These are phyloP conservation scores for Microcebus griseorufus DNA, from an alignment of 2,113 vertebrate genomes.

Conservation along the genomic window DNA sequence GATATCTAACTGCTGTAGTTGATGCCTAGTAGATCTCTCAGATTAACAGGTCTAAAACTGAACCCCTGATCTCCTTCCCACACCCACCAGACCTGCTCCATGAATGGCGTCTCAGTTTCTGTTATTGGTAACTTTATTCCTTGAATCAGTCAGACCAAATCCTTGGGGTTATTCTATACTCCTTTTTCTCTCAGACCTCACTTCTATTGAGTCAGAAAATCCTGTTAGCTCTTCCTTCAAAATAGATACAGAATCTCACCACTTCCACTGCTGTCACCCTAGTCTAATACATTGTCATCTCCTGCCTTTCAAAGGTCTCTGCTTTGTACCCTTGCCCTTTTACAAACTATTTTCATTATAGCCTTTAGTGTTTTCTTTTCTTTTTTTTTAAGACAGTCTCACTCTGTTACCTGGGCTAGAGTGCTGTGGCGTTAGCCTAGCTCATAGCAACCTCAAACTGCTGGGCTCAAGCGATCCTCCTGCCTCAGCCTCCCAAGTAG, in stretches of 20 bases:
- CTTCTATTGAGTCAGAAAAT: not conserved
- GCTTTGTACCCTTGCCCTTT: not conserved
- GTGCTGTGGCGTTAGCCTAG: too few species aligned
- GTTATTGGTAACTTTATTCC: not conserved
- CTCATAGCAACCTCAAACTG: too few species aligned
- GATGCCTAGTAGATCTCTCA: not conserved
- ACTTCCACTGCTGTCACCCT: not conserved
- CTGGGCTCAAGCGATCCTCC: too few species aligned
- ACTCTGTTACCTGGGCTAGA: too few species aligned
- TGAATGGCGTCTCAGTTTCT: accelerated
- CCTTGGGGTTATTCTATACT: not conserved
- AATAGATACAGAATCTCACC: not conserved
- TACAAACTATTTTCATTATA: not conserved
- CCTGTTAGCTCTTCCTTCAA: not conserved
- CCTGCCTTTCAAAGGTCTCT: not conserved
- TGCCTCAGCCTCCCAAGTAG: too few species aligned
- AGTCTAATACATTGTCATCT: not conserved
- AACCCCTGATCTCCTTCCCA: not conserved
- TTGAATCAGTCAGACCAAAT: not conserved
- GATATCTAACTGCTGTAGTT: not conserved
- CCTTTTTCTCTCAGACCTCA: not conserved
- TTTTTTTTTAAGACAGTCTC: too few species aligned
- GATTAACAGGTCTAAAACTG: not conserved
- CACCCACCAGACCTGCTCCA: not conserved
- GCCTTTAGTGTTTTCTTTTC: not conserved